Percentiles rank a stretch among this genome's conserved stretches.
Conservation (phyloP, 2,888 invertebrate species). For the Euclidia mi region DNA sequence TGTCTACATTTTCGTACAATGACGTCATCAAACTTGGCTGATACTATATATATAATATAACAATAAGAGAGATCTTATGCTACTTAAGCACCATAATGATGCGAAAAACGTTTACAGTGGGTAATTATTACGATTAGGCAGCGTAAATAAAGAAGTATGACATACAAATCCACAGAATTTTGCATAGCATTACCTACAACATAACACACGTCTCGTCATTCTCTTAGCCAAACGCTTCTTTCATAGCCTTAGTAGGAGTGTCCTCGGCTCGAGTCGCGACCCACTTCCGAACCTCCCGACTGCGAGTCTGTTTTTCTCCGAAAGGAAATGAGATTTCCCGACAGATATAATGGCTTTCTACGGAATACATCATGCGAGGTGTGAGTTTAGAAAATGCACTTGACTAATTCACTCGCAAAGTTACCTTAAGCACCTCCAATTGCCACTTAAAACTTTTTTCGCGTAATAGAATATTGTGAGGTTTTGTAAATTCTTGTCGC, state of each 20-base stretch:
- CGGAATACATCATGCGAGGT: constrained; percentile 80
- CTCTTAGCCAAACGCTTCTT: constrained; percentile 27
- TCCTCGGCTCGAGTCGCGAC: constrained; percentile 67
- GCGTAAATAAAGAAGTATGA: too few species aligned
- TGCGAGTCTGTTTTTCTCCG: constrained; percentile 79
- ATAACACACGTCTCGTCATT: too few species aligned
- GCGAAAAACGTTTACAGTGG: too few species aligned
- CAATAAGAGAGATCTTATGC: too few species aligned
- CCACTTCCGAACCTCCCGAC: constrained; percentile 71
- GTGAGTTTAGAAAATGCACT: constrained; percentile 69
- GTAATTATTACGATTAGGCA: too few species aligned
- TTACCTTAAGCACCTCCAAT: constrained; percentile 37
- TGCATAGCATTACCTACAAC: not conserved
- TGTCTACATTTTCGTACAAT: too few species aligned
- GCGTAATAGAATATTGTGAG: constrained; percentile 17
- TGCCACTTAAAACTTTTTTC: constrained; percentile 26
- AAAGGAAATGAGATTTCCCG: constrained; percentile 87
- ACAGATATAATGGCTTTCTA: constrained; percentile 84
- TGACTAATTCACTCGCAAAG: constrained; percentile 64
- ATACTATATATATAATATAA: too few species aligned
- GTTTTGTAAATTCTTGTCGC: not conserved
- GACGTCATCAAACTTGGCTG: too few species aligned
- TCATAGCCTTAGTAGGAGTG: constrained; percentile 40
- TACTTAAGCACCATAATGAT: too few species aligned
- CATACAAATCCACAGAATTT: too few species aligned